Evolutionary conservation across 2,797 vertebrate species (phyloP).

Genomic region (Siniperca undulata): DNA sequence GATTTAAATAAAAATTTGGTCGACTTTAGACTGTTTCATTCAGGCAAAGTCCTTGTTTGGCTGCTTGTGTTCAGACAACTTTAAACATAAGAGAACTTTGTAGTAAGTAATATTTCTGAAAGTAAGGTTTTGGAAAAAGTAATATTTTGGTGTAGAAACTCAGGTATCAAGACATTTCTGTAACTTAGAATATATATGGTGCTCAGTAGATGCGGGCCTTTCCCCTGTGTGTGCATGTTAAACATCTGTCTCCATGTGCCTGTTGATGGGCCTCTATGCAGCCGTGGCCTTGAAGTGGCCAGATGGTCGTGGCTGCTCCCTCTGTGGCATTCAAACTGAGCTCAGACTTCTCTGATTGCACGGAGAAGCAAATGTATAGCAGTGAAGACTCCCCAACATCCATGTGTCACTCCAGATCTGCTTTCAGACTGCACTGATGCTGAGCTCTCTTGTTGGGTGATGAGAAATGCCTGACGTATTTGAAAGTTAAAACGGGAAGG

Average conservation of each 20-base stretch:
- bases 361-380: slow-evolving; percentile 9
- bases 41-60: neutral
- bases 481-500: slow-evolving; percentile 9
- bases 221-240: slow-evolving; percentile 21
- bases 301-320: slow-evolving; percentile 72
- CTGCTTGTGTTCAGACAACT: neutral
- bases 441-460: neutral
- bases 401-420: slow-evolving; percentile 36
- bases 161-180: slow-evolving; percentile 8
- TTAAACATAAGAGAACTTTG: neutral
- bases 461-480: slow-evolving; percentile 14
- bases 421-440: slow-evolving; percentile 21
- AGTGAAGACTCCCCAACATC: slow-evolving; percentile 1
- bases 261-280: slow-evolving; percentile 43
- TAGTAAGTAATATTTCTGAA: neutral
- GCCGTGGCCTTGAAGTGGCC: slow-evolving; percentile 71
- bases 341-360: slow-evolving; percentile 59
- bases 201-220: slow-evolving; percentile 5
- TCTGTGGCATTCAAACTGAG: slow-evolving; percentile 51
- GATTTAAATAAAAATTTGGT: neutral
- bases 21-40: neutral
- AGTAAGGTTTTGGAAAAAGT: neutral
- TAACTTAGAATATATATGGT: slow-evolving; percentile 18
- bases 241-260: slow-evolving; percentile 74
- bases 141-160: neutral